Evolutionary conservation across 2,113 vertebrate genomes (phyloP).

Genomic region (Rhinoderma darwinii): DNA sequence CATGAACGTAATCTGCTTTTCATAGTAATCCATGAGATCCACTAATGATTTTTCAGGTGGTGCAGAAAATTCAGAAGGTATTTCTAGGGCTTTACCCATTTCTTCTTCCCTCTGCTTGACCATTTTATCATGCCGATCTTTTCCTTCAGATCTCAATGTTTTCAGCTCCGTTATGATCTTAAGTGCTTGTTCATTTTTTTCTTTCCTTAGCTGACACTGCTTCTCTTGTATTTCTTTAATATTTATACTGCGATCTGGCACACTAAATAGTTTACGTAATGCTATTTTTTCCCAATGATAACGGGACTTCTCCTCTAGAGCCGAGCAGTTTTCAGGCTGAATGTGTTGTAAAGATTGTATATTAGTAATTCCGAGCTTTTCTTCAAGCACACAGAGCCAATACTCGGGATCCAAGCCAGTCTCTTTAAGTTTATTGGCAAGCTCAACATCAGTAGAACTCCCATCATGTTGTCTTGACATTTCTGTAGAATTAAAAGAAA

Average conservation of each 20-base stretch:
- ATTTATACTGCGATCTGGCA: not conserved
- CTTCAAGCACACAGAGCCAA: conserved; percentile 62
- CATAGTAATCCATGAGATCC: conserved; percentile 22
- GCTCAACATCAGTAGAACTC: not conserved
- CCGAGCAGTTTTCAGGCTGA: conserved; percentile 57
- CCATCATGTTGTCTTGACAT: conserved; percentile 30
- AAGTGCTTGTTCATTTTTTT: conserved; percentile 33
- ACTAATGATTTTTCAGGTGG: rapidly evolving
- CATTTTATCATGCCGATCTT: not conserved
- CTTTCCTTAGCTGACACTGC: not conserved
- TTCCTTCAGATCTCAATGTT: conserved; percentile 11
- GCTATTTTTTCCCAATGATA: conserved; percentile 61
- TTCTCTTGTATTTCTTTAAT: not conserved
- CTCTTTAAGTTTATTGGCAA: conserved; percentile 58
- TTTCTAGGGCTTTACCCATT: conserved; percentile 59
- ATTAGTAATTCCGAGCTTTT: conserved; percentile 59
- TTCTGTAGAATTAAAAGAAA: conserved; percentile 55
- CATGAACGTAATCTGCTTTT: conserved; percentile 57
- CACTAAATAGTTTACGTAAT: conserved; percentile 51
- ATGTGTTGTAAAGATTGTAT: conserved; percentile 61
- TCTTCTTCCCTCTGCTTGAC: conserved; percentile 58
- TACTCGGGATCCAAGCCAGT: conserved; percentile 55
- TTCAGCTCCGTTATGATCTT: conserved; percentile 26
- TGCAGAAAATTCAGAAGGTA: conserved; percentile 53
- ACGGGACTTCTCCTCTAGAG: conserved; percentile 34